Evolutionary conservation across 2,113 vertebrate species (phyloP), one percentile per base, ranked within the genome.

Genomic region (Salvelinus namaycush): DNA sequence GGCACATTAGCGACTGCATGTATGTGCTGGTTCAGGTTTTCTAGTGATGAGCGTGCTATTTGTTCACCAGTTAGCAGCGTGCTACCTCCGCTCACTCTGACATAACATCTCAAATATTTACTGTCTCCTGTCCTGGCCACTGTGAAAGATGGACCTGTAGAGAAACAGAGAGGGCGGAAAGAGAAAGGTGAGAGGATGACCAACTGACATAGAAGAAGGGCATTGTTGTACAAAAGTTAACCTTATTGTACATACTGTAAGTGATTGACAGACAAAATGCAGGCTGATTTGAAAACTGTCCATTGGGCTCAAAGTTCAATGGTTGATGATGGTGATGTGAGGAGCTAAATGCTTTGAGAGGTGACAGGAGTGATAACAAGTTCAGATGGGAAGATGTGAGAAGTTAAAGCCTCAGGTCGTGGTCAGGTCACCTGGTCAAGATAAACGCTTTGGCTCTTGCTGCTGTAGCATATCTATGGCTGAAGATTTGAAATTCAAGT

Each of bases 81-180:
- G 76, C 64, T 75, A 67, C 75, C 67, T 73, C 74, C n/a, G 13
- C 70, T 77, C 68, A 83, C 70, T 66, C 69, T 70, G 81, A 78
- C 80, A 74, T 82, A 66, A 82, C 64, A 79, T 70, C 73, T 60
- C 82, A 91, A 90, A 87, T 88, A 90, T 83, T 89, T 84, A 79
- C 79, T 76, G 84, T 86, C 85, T 84, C 68, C 70, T 84, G 54
- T 73, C 73, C 77, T 79, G 70, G 59, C 70, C 78, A 27, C 67
- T 70, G 54, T 70, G 44, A 80, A 70, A 81, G 68, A 60, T 2
- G 22, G 79, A 54, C 67, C 18, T 44, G 68, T 14, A 26, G 4
- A 57, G 49, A 3, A 31, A 31, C 4, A 31, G 31, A 31, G 31
- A 31, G 31, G 29, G 29, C 26, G 29, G 29, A 5, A 31, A 5